A percentile compares a stretch with the other conserved stretches of the same genome.
Conservation (phyloP, 2,888 invertebrate species). For the Tuta absoluta region DNA sequence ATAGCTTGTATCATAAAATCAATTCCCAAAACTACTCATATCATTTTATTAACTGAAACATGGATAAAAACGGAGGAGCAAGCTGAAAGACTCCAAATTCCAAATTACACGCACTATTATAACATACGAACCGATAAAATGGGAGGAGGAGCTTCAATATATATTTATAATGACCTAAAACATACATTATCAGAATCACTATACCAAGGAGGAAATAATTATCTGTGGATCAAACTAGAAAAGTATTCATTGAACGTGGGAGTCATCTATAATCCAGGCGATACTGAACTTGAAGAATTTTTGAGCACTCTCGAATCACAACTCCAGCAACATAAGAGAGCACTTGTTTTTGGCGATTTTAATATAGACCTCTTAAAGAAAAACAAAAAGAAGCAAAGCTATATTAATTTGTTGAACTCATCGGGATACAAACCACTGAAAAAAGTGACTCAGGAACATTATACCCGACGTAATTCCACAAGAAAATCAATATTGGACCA, state of each 20-base stretch:
- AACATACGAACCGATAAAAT: constrained; percentile 34
- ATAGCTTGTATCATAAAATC: constrained; percentile 34
- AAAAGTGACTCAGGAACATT: constrained; percentile 5
- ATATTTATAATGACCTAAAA: constrained; percentile 35
- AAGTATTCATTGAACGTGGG: constrained; percentile 34
- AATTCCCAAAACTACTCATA: constrained; percentile 27
- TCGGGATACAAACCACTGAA: constrained; percentile 23
- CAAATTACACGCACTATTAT: constrained; percentile 35
- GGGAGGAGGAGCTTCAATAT: constrained; percentile 39
- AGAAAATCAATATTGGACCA: constrained; percentile 15
- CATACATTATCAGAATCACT: constrained; percentile 27
- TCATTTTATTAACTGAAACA: constrained; percentile 36
- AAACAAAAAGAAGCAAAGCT: constrained; percentile 24
- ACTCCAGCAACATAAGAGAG: constrained; percentile 31
- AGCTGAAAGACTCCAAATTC: constrained; percentile 25
- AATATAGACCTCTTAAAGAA: constrained; percentile 33
- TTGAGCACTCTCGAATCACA: constrained; percentile 30
- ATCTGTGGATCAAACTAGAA: constrained; percentile 35
- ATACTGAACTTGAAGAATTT: constrained; percentile 32
- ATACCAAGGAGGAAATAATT: constrained; percentile 36
- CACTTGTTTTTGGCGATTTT: constrained; percentile 34
- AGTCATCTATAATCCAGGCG: constrained; percentile 34
- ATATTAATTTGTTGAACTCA: constrained; percentile 24
- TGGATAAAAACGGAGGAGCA: constrained; percentile 33
- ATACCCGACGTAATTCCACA: neutral